phyloP scores from a whole-genome alignment of 1,140 invertebrate species.

The Meloidogyne hapla region DNA sequence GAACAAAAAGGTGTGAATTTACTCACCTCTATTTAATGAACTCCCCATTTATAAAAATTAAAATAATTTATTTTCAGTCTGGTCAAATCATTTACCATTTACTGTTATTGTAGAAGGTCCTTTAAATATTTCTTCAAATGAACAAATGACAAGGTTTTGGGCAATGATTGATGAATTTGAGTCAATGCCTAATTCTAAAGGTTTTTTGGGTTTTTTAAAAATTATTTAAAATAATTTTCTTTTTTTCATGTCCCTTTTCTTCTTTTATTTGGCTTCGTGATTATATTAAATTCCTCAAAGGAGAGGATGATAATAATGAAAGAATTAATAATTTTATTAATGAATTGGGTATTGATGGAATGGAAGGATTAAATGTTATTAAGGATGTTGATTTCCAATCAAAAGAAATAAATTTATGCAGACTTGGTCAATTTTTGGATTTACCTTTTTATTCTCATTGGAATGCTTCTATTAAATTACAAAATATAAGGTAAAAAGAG shows the following conservation, averaged over 20 bases:
- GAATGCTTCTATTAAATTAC: conserved; percentile 36
- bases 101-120: conserved; percentile 56
- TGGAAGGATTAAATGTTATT: neutral
- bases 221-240: conserved; percentile 16
- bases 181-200: conserved; percentile 48
- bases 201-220: conserved; percentile 24
- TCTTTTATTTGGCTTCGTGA: conserved; percentile 56
- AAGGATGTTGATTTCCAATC: neutral
- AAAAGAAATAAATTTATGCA: conserved; percentile 23
- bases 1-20: conserved; percentile 44
- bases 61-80: conserved; percentile 35
- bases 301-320: conserved; percentile 30
- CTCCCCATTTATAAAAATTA: conserved; percentile 4
- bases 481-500: conserved; percentile 7
- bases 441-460: conserved; percentile 54
- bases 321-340: conserved; percentile 25
- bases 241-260: conserved; percentile 32
- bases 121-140: conserved; percentile 44
- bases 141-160: conserved; percentile 44
- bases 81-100: conserved; percentile 60
- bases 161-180: conserved; percentile 60
- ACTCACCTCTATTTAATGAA: neutral
- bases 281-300: conserved; percentile 50
- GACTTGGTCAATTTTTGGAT: conserved; percentile 39
- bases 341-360: conserved; percentile 21